A percentile compares a stretch with the other conserved stretches of the same genome.
Evolutionary conservation across 2,113 vertebrate species (phyloP).

Genomic region (Ptyas mucosa): DNA sequence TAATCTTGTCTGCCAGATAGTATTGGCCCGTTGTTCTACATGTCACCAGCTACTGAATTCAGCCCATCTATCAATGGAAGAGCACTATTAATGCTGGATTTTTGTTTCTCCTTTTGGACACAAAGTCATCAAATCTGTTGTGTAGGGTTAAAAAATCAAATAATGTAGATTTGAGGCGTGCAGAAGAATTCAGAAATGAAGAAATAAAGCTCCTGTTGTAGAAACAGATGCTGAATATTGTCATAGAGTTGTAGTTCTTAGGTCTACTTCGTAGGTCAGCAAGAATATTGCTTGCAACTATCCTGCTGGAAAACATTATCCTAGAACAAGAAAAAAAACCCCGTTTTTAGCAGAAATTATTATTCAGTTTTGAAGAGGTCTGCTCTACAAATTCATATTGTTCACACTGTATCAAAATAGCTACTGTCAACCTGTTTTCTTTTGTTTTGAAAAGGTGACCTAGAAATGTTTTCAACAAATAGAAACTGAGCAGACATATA

Average conservation of each 20-base stretch:
- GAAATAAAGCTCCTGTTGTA: background rate
- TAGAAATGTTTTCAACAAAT: background rate
- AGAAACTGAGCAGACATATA: background rate
- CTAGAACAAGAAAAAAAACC: background rate
- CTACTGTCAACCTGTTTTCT: background rate
- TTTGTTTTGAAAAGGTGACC: background rate
- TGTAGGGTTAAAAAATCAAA: too few species aligned
- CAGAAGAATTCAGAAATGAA: background rate
- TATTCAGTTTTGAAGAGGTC: background rate
- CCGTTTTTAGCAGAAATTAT: background rate
- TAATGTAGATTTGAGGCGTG: background rate
- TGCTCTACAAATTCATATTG: background rate
- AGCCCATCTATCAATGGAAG: background rate
- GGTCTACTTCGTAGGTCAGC: too few species aligned
- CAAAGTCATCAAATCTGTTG: background rate
- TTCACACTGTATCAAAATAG: background rate
- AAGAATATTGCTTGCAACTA: background rate
- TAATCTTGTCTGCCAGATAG: background rate
- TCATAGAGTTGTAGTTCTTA: background rate
- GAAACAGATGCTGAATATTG: background rate
- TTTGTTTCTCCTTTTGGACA: background rate
- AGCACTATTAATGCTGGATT: background rate
- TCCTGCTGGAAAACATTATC: background rate
- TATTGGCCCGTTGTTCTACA: background rate
- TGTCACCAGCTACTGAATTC: background rate